Conservation (phyloP, 2,113 vertebrate species). For the Vanacampus margaritifer region DNA sequence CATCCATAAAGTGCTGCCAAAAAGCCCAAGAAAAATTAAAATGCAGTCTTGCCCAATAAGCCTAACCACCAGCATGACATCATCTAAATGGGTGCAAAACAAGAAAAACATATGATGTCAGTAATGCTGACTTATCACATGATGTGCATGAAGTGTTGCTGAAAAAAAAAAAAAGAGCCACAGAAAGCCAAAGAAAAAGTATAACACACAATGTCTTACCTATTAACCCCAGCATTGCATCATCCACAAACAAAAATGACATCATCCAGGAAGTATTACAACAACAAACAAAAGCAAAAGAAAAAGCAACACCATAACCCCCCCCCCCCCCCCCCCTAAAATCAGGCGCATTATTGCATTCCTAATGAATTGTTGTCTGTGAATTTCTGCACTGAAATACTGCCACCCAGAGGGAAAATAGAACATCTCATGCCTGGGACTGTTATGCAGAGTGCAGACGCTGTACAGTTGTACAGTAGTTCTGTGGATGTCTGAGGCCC, state of each 20-base stretch:
- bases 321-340: too few relatives aligned
- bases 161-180: background rate
- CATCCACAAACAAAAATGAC: background rate
- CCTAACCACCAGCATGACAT: too few relatives aligned
- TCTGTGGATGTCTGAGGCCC: slow-evolving; percentile 27
- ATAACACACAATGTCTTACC: background rate
- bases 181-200: too few relatives aligned
- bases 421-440: slow-evolving; percentile 7
- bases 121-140: too few relatives aligned
- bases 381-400: slow-evolving; percentile 30
- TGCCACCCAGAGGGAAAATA: slow-evolving; percentile 43
- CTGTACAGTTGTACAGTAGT: slow-evolving; percentile 38
- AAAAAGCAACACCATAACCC: too few relatives aligned
- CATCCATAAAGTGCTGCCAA: background rate
- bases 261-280: background rate
- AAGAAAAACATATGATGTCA: too few relatives aligned
- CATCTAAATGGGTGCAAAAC: too few relatives aligned
- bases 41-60: background rate
- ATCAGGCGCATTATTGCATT: background rate
- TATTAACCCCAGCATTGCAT: background rate
- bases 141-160: background rate
- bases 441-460: slow-evolving; percentile 3
- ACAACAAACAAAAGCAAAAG: background rate
- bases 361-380: background rate
- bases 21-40: background rate